Conservation (phyloP, 2,113 vertebrate genomes). For the Gavia stellata region DNA sequence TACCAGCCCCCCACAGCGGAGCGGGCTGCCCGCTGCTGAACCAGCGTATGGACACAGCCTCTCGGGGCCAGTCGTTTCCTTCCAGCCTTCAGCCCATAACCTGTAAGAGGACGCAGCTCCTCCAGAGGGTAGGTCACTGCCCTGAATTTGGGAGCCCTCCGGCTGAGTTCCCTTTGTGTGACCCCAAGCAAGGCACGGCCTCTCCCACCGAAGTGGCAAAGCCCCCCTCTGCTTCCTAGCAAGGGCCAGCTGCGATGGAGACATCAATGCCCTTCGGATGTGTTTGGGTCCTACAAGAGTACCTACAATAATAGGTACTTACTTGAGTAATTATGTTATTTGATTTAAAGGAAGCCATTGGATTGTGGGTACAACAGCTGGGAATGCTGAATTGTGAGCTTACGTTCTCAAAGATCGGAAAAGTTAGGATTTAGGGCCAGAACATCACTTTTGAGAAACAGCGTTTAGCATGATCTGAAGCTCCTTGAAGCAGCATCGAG, state of each 20-base stretch:
- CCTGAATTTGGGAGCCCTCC: background rate
- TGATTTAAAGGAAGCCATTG: background rate
- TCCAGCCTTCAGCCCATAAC: background rate
- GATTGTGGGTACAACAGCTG: background rate
- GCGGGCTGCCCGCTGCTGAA: background rate
- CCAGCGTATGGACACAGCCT: rapidly evolving
- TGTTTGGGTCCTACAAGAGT: background rate
- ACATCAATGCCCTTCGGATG: background rate
- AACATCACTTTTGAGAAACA: background rate
- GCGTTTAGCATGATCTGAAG: background rate
- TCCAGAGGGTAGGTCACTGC: no score
- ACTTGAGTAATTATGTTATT: background rate
- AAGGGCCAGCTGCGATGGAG: background rate
- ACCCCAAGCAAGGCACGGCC: background rate
- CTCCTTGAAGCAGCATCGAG: background rate
- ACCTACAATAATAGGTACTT: background rate
- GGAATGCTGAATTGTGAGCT: background rate
- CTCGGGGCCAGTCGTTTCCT: no score
- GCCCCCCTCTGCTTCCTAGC: background rate
- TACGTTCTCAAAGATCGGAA: background rate
- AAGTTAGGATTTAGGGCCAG: background rate
- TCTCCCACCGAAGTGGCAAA: rapidly evolving
- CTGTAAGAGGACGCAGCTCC: rapidly evolving
- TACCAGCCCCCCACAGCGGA: no score
- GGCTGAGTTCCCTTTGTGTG: background rate